A percentile compares a stretch with the other conserved stretches of the same genome.
Conservation (phyloP, 37 sponge, comb jelly and placozoan genomes). For the Amphimedon queenslandica region DNA sequence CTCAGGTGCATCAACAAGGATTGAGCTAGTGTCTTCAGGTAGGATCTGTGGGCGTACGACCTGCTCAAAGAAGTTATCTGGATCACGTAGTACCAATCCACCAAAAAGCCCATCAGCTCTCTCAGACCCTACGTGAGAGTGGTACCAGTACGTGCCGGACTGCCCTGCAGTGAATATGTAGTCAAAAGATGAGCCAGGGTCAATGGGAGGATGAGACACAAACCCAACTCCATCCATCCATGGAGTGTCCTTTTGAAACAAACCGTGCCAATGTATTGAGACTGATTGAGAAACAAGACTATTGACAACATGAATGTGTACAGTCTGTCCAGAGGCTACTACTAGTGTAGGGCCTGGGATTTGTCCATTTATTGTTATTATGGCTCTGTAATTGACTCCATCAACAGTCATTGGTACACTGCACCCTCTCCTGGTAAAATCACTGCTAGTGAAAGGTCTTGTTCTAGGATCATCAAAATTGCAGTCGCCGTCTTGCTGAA, state of each 20-base stretch:
- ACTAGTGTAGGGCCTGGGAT: conserved; percentile 75
- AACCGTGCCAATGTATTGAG: conserved; percentile 85
- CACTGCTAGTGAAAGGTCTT: neutral
- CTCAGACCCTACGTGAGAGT: conserved; percentile 64
- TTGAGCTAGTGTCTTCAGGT: too few relatives aligned
- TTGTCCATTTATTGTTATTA: conserved; percentile 58
- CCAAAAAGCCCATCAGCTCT: conserved; percentile 65
- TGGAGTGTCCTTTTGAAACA: conserved; percentile 56
- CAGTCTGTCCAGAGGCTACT: conserved; percentile 24
- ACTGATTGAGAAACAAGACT: conserved; percentile 20
- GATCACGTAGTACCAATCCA: conserved; percentile 48
- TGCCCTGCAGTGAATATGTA: conserved; percentile 53
- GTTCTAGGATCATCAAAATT: neutral
- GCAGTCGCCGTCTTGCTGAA: neutral
- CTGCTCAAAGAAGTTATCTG: conserved; percentile 15
- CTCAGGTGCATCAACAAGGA: conserved; percentile 25
- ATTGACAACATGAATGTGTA: conserved; percentile 59
- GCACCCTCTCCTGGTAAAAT: conserved; percentile 12
- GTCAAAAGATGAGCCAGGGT: conserved; percentile 38
- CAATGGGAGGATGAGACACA: conserved; percentile 76
- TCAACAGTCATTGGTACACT: conserved; percentile 53
- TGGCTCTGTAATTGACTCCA: conserved; percentile 46
- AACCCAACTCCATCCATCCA: conserved; percentile 76
- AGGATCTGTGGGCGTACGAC: too few relatives aligned
- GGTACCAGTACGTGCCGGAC: conserved; percentile 87